Evolutionary conservation across 2,113 vertebrate genomes (phyloP).

Genomic region (Castor canadensis): DNA sequence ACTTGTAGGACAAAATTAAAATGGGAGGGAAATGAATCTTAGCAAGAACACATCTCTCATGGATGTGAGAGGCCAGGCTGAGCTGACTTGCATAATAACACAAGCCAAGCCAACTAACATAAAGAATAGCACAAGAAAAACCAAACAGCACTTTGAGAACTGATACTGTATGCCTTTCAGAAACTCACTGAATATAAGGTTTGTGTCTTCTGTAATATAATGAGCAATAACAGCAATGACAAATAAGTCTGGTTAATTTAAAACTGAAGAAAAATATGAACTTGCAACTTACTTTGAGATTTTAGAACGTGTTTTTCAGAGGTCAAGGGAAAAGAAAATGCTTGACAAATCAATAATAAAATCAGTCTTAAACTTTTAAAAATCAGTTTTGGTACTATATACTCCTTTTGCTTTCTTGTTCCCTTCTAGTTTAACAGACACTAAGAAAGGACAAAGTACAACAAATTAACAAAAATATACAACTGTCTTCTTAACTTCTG

Average conservation of each 20-base stretch:
- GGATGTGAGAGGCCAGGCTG: rapidly evolving
- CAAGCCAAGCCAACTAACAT: background rate
- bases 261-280: conserved; percentile 59
- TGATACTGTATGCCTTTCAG: background rate
- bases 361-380: conserved; percentile 72
- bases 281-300: conserved; percentile 23
- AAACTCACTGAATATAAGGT: background rate
- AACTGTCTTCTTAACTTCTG: conserved; percentile 79
- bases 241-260: conserved; percentile 46
- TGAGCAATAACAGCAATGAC: background rate
- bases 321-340: background rate
- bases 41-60: background rate
- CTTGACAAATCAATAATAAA: conserved; percentile 74
- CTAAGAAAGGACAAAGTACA: conserved; percentile 53
- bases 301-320: background rate
- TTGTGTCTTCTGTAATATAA: conserved; percentile 68
- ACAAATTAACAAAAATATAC: conserved; percentile 77
- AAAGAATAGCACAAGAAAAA: background rate
- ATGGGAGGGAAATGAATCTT: background rate
- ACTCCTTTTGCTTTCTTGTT: conserved; percentile 63
- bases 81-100: background rate
- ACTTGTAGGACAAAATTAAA: conserved; percentile 26
- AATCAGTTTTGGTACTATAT: conserved; percentile 74
- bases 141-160: conserved; percentile 16
- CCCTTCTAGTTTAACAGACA: conserved; percentile 67